Conservation (phyloP, 2,113 vertebrate species). For the Potamarius usumacintae region DNA sequence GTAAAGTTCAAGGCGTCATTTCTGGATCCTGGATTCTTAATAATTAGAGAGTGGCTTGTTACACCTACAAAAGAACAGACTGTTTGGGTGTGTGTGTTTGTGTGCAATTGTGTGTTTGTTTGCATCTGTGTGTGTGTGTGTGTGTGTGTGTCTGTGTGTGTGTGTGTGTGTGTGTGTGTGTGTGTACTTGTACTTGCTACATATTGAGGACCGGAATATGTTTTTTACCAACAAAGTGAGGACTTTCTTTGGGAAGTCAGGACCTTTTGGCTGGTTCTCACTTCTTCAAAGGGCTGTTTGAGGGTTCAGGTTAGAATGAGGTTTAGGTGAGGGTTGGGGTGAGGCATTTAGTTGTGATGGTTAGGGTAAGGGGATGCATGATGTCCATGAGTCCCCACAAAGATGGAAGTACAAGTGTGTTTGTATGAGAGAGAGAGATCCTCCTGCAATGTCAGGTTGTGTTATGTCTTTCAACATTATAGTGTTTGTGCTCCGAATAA, state of each 20-base stretch:
- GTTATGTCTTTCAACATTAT: background rate
- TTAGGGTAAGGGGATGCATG: no score
- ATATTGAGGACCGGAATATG: no score
- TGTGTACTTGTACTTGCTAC: background rate
- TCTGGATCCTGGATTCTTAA: constrained; percentile 21
- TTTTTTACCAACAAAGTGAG: no score
- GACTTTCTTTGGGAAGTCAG: no score
- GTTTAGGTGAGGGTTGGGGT: no score
- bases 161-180: background rate
- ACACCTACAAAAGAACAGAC: constrained; percentile 23
- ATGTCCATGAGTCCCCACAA: no score
- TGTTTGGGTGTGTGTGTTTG: background rate
- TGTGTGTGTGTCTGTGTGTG: background rate
- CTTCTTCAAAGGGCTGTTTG: no score
- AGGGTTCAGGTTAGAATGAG: no score
- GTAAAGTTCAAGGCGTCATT: constrained; percentile 43
- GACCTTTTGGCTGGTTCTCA: no score
- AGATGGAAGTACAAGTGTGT: background rate
- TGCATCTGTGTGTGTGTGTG: background rate
- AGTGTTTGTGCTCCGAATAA: background rate
- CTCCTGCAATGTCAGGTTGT: background rate
- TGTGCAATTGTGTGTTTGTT: background rate
- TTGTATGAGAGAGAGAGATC: background rate
- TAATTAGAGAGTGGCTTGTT: constrained; percentile 45
- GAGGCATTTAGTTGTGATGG: no score